Evolutionary conservation across 92 coral and sea anemone species (phyloP).

Genomic region (Porites rus): DNA sequence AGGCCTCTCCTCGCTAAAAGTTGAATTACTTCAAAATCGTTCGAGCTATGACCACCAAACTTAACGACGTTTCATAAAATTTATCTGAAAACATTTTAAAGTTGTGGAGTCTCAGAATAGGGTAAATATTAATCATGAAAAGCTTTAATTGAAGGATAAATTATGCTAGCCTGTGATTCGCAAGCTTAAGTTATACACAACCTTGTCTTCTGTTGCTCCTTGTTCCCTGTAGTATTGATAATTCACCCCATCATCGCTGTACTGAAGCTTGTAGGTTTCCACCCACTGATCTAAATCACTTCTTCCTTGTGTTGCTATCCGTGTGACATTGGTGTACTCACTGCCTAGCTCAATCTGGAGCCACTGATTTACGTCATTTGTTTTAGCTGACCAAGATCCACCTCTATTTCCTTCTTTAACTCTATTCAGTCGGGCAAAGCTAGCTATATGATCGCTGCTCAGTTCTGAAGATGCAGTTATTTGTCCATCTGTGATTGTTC

Average conservation of each 20-base stretch:
- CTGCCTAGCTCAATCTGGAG: background rate
- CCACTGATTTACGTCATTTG: background rate
- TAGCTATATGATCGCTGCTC: background rate
- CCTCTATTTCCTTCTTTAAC: background rate
- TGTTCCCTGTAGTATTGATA: background rate
- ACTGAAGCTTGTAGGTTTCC: background rate
- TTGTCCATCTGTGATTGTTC: background rate
- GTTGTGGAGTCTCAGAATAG: too few relatives aligned
- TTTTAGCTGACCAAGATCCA: background rate
- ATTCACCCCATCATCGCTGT: background rate
- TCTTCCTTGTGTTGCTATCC: conserved; percentile 8
- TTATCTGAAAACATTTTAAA: too few relatives aligned
- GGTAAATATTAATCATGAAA: too few relatives aligned
- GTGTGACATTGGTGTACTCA: background rate
- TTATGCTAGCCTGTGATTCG: too few relatives aligned
- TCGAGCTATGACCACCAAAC: too few relatives aligned
- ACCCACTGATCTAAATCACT: background rate
- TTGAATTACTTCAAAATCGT: too few relatives aligned
- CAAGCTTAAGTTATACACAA: background rate
- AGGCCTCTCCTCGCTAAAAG: too few relatives aligned
- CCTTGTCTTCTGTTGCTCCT: background rate
- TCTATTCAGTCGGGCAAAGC: background rate
- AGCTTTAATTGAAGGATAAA: too few relatives aligned
- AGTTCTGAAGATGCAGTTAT: background rate
- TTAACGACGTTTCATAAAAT: too few relatives aligned